Percentiles rank a stretch among this genome's conserved stretches.
phyloP scores from a whole-genome alignment of 2,888 invertebrate genomes.

The Coecobrya sp. region DNA sequence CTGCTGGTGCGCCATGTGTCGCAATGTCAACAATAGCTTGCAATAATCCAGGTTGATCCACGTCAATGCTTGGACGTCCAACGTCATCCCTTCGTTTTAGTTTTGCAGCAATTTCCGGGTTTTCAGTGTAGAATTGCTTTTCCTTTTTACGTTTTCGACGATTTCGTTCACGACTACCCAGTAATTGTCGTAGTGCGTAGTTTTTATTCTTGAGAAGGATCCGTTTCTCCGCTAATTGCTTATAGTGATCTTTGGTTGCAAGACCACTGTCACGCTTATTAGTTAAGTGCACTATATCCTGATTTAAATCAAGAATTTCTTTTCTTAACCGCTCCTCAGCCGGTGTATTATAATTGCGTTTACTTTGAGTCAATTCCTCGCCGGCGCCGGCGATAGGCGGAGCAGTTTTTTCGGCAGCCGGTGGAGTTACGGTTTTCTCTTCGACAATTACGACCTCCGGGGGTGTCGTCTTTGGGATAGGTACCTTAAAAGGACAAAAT shows the following conservation, averaged over 20 bases:
- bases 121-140: background rate
- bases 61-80: constrained; percentile 70
- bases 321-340: background rate
- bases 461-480: too few relatives aligned
- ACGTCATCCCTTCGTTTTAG: background rate
- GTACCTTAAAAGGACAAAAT: too few relatives aligned
- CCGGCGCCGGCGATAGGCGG: background rate
- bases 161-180: background rate
- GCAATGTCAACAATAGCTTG: constrained; percentile 87
- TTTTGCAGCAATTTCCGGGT: constrained; percentile 58
- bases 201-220: background rate
- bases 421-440: too few relatives aligned
- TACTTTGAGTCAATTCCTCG: background rate
- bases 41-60: constrained; percentile 86
- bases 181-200: background rate
- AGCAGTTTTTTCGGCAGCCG: background rate
- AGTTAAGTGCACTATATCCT: background rate
- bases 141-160: background rate
- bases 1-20: constrained; percentile 86
- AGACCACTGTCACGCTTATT: background rate
- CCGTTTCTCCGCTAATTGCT: background rate
- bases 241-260: background rate
- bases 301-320: background rate
- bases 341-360: too few relatives aligned
- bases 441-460: too few relatives aligned